These are phyloP conservation scores for Drosophila greeni DNA, from an alignment of 2,888 invertebrate genomes.

Conservation along the genomic window DNA sequence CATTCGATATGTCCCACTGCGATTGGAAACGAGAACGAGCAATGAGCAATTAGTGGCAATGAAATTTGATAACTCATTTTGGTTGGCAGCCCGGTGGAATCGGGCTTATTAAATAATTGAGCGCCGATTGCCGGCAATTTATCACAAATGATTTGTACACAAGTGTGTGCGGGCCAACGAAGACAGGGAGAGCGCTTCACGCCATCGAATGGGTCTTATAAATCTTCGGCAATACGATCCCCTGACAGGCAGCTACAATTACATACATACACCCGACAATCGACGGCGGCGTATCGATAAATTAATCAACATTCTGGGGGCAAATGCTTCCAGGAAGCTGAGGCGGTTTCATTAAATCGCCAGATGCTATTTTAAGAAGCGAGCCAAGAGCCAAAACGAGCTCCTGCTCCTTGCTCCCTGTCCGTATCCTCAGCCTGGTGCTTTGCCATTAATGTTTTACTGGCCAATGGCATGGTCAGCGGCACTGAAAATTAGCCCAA, in stretches of 20 bases:
- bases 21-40: neutral
- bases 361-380: slow-evolving; percentile 39
- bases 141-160: slow-evolving; percentile 69
- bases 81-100: slow-evolving; percentile 19
- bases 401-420: neutral
- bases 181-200: slow-evolving; percentile 15
- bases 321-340: slow-evolving; percentile 10
- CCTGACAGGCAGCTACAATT: slow-evolving; percentile 67
- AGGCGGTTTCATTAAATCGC: slow-evolving; percentile 29
- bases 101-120: slow-evolving; percentile 68
- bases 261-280: slow-evolving; percentile 59
- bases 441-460: slow-evolving; percentile 35
- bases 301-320: slow-evolving; percentile 55
- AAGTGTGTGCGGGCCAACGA: slow-evolving; percentile 11
- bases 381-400: neutral
- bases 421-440: slow-evolving; percentile 1
- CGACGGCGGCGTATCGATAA: slow-evolving; percentile 62
- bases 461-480: slow-evolving; percentile 58
- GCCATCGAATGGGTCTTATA: slow-evolving; percentile 50
- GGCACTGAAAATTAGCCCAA: slow-evolving; percentile 60
- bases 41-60: slow-evolving; percentile 40
- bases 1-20: slow-evolving; percentile 3
- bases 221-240: slow-evolving; percentile 65
- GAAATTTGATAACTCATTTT: slow-evolving; percentile 55
- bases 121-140: slow-evolving; percentile 69